Evolutionary conservation across 2,113 vertebrate genomes (phyloP).

Genomic region (Scophthalmus maximus): DNA sequence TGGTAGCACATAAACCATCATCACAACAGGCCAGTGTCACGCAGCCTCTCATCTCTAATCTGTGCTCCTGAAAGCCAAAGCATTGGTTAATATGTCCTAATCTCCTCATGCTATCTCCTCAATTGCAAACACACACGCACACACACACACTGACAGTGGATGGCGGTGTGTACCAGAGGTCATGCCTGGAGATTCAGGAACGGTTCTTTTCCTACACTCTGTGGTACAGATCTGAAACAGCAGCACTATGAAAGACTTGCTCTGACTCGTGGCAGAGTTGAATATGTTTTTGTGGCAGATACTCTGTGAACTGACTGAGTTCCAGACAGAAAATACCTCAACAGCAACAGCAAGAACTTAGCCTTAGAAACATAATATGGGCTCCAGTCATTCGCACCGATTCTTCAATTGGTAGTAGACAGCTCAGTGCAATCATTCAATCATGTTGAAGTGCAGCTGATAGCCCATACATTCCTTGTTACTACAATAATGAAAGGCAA

Average conservation of each 20-base stretch:
- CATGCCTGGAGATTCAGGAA: conserved; percentile 42
- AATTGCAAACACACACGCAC: conserved; percentile 38
- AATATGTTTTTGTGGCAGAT: conserved; percentile 30
- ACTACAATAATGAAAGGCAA: background rate
- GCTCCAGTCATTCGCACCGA: conserved; percentile 37
- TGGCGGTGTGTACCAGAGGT: conserved; percentile 39
- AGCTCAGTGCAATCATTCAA: conserved; percentile 44
- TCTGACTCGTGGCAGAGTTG: conserved; percentile 25
- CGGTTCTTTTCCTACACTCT: background rate
- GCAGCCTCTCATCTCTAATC: conserved; percentile 62
- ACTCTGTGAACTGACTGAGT: conserved; percentile 16
- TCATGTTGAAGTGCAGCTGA: conserved; percentile 10
- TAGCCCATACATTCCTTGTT: background rate
- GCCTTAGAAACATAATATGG: conserved; percentile 31
- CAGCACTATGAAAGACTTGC: conserved; percentile 2
- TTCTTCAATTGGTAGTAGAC: conserved; percentile 33
- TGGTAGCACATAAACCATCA: conserved; percentile 53
- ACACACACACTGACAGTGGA: conserved; percentile 40
- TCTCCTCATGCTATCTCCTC: conserved; percentile 55
- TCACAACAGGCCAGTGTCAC: conserved; percentile 56
- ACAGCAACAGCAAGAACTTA: conserved; percentile 30
- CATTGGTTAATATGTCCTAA: conserved; percentile 60
- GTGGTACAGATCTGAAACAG: conserved; percentile 19
- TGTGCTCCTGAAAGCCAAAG: conserved; percentile 54
- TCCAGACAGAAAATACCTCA: conserved; percentile 36